Conservation (phyloP, 2,797 vertebrate species). For the Adrianichthys oophorus region DNA sequence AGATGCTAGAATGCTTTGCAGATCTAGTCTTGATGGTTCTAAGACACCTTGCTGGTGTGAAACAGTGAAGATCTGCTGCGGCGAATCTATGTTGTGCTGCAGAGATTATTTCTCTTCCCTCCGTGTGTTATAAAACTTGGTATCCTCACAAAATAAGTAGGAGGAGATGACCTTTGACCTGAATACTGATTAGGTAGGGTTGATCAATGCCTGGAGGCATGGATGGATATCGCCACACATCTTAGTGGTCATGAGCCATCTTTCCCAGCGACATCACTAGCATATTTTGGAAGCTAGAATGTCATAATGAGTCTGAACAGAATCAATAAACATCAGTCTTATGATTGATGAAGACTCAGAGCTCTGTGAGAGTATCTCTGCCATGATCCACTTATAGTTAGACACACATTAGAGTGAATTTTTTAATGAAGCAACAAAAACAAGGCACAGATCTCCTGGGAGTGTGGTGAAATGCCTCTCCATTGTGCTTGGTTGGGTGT, state of each 20-base stretch:
- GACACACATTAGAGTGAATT: constrained; percentile 53
- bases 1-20: too few relatives aligned
- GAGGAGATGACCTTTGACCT: too few relatives aligned
- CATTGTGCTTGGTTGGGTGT: constrained; percentile 45
- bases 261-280: constrained; percentile 3
- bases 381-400: constrained; percentile 52
- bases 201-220: too few relatives aligned
- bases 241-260: neutral
- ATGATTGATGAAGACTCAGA: constrained; percentile 63
- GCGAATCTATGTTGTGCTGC: too few relatives aligned
- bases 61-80: too few relatives aligned
- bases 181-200: too few relatives aligned
- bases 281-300: constrained; percentile 16
- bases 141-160: too few relatives aligned
- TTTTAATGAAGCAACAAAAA: constrained; percentile 51
- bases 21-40: too few relatives aligned
- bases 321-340: constrained; percentile 56
- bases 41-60: too few relatives aligned
- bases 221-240: neutral
- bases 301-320: constrained; percentile 45
- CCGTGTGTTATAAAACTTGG: too few relatives aligned
- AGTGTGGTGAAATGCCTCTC: constrained; percentile 41
- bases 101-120: too few relatives aligned
- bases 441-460: constrained; percentile 42
- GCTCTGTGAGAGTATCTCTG: constrained; percentile 17